Evolutionary conservation across 53 echinoderm and acorn worm species (phyloP).

Genomic region (Actinopyga echinites): DNA sequence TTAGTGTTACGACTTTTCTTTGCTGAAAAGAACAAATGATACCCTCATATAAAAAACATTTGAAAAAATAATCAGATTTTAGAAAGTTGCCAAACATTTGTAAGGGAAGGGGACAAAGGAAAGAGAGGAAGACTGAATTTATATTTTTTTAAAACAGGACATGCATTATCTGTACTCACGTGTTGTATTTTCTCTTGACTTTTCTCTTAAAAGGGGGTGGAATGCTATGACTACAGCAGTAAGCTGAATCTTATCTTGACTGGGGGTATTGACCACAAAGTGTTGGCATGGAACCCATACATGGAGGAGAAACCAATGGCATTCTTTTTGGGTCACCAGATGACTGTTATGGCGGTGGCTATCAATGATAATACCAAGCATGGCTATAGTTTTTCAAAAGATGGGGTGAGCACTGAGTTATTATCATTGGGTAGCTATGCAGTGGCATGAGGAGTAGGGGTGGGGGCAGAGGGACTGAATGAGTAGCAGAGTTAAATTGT

Average conservation of each 20-base stretch:
- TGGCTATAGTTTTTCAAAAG: slow-evolving; percentile 86
- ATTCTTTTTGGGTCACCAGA: slow-evolving; percentile 76
- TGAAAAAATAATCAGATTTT: too few relatives aligned
- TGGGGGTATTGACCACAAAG: slow-evolving; percentile 85
- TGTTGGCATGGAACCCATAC: slow-evolving; percentile 88
- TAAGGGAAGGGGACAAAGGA: too few relatives aligned
- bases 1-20: too few relatives aligned
- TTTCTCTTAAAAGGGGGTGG: slow-evolving; percentile 75
- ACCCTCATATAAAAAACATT: too few relatives aligned
- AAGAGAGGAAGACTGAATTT: neutral
- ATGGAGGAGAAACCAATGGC: slow-evolving; percentile 86
- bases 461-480: too few relatives aligned
- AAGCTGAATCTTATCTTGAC: slow-evolving; percentile 84
- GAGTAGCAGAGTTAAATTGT: too few relatives aligned
- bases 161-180: neutral
- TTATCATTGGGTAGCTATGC: too few relatives aligned
- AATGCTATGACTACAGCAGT: slow-evolving; percentile 93
- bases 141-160: too few relatives aligned
- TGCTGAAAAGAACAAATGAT: too few relatives aligned
- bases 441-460: too few relatives aligned
- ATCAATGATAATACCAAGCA: slow-evolving; percentile 74
- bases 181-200: neutral
- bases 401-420: slow-evolving; percentile 63
- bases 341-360: slow-evolving; percentile 83
- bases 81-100: too few relatives aligned